Evolutionary conservation across 1,140 invertebrate species (phyloP), one percentile per base, ranked within the genome.

Genomic region (Drosophila aff.): DNA sequence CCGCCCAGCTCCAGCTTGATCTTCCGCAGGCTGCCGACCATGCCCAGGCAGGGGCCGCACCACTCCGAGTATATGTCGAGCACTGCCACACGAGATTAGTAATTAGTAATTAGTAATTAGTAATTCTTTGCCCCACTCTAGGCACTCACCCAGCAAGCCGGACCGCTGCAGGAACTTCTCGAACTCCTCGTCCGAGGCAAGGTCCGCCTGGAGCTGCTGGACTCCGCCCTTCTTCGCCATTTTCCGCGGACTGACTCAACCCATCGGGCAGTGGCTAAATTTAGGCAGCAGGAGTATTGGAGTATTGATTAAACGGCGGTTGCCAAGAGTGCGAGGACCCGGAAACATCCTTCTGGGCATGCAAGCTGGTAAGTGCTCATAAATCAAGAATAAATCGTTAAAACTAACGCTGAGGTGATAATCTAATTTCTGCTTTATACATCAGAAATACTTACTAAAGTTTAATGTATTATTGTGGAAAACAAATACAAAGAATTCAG

Each of bases 1-100:
- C 97, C 97, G n/a, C 97, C 97, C 7, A 97, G 92, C 94, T 98
- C 97, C 92, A 98, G 95, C 93, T 98, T 98, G 31, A 98, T 94
- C 93, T 97, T 97, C 81, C 97, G 97, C 64, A 99, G 94, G 90
- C 96, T 97, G 68, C 96, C 96, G 33, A 97, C 94, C 96, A 98
- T 97, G 26, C 96, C 97, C 58, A 96, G 94, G 84, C 97, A 98
- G 1, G 97, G 97, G 4, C 98, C 98, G 91, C 97, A 97, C 97
- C 98, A 98, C 68, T 97, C 97, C 11, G 97, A 96, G 93, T 97
- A 98, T 26, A 98, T 79, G 38, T 79, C 83, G 15, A 86, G 81
- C 26, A 86, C 83, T 86, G 49, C 9, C 11, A 28, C 10, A 18
- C 13, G 23, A 11, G 15, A 11, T 46, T 52, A 52, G 53, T 3